These are phyloP conservation scores for Bostrychus sinensis DNA, from an alignment of 2,113 vertebrate genomes.

Conservation along the genomic window DNA sequence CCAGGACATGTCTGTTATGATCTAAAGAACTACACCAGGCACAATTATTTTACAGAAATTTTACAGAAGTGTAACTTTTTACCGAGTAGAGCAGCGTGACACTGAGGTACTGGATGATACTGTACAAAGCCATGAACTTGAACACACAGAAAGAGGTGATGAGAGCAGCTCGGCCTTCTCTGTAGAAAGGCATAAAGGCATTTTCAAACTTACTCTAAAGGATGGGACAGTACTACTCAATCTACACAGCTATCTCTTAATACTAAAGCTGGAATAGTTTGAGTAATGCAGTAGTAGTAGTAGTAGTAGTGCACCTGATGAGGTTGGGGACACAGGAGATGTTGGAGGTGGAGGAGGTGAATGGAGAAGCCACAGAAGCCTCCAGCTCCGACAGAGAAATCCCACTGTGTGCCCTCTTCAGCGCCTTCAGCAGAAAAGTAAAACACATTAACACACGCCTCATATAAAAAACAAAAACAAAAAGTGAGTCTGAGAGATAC, in stretches of 20 bases:
- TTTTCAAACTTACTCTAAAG: too few species aligned
- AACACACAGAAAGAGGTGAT: constrained; percentile 98
- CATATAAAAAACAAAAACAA: too few species aligned
- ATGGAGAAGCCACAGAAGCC: constrained; percentile 95
- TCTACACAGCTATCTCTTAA: too few species aligned
- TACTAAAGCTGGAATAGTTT: too few species aligned
- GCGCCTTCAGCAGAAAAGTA: constrained; percentile 77
- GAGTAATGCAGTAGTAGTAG: not conserved
- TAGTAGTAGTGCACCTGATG: constrained; percentile 83
- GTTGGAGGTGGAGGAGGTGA: constrained; percentile 93
- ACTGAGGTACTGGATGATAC: constrained; percentile 96
- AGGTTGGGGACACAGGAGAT: constrained; percentile 96
- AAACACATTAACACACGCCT: not conserved
- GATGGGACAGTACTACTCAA: too few species aligned
- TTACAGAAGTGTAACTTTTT: constrained; percentile 76
- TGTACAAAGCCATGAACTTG: constrained; percentile 99
- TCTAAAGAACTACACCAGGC: too few species aligned
- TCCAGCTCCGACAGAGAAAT: constrained; percentile 97
- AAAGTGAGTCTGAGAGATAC: too few species aligned
- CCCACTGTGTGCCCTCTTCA: constrained; percentile 94
- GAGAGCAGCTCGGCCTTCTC: constrained; percentile 96
- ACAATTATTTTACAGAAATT: not conserved
- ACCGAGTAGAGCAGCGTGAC: constrained; percentile 95
- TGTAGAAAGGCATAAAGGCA: constrained; percentile 56
- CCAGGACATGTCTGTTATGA: too few species aligned